phyloP scores from a whole-genome alignment of 2,888 invertebrate species.

The Lochmaea capreae region DNA sequence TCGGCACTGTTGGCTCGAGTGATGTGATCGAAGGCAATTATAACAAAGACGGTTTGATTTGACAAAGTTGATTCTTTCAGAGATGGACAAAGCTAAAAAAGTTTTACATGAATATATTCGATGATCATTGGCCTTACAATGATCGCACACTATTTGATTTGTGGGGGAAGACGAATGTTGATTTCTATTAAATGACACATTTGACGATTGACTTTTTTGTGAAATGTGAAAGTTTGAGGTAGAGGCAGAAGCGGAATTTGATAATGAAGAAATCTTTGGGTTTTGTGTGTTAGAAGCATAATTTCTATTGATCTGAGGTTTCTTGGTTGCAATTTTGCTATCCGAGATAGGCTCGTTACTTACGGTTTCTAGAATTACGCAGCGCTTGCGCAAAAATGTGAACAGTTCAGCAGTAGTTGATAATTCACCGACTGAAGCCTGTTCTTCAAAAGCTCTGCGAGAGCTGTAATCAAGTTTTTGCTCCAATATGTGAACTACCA shows the following conservation, averaged over 20 bases:
- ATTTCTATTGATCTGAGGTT: neutral
- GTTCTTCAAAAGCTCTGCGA: neutral
- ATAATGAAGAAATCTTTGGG: neutral
- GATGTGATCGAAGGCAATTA: neutral
- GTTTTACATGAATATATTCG: neutral
- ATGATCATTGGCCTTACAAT: neutral
- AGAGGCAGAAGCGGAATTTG: neutral
- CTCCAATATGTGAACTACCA: constrained; percentile 4
- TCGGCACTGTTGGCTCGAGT: neutral
- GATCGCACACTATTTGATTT: neutral
- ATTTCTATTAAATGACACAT: neutral
- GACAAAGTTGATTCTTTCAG: constrained; percentile 1
- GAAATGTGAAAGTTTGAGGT: neutral
- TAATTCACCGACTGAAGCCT: neutral
- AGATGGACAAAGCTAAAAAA: neutral
- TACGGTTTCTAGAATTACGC: neutral
- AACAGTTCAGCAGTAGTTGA: constrained; percentile 1
- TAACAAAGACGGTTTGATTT: constrained; percentile 1
- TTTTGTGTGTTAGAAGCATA: neutral
- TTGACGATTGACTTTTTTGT: neutral
- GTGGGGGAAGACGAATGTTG: neutral
- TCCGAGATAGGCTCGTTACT: neutral
- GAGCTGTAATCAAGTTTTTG: constrained; percentile 1
- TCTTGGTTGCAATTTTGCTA: neutral
- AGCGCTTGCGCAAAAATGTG: neutral